Base-by-base conservation (phyloP, 2,113 vertebrate genomes). In the Planiliza haematocheilus region DNA sequence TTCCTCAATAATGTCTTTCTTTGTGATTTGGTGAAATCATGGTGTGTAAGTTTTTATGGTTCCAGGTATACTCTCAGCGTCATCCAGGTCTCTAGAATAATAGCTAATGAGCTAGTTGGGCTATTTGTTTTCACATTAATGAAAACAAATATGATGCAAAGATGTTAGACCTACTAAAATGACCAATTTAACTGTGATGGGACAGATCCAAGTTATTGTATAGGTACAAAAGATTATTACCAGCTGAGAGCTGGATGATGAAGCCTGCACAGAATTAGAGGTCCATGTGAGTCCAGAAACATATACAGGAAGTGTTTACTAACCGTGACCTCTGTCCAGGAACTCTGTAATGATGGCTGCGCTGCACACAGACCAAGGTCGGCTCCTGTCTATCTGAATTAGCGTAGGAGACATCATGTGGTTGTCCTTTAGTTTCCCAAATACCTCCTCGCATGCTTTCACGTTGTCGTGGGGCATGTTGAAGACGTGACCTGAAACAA, bases 381-480 rank as follows among this genome's bases (percentile, higher is more conserved):
- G 95, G 90, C 91, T 92, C 2, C 97, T 95, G 90, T 99, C 95
- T 0, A 99, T 97, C 91, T 98, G 97, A 88, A 98, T 98, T 76
- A 99, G 95, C 0, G 97, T 99, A 5, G 97, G 97, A 21, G 97
- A 99, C 97, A 99, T 99, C 97, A 99, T 99, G 90, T 99, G 97
- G 86, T 99, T 96, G 91, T 97, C 97, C 83, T 92, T 95, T 70
- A 98, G 93, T 77, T 93, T 96, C 34, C 97, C 97, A 1, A 99
- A 99, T 50, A 95, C 95, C 86, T 98, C 96, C 88, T 99, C 97
- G 0, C 97, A 99, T 45, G 95, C 96, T 60, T 97, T 99, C 83
- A 98, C 96, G 0, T 97, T 99, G 93, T 99, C 97, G 0, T 99
- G 97, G 55, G 97, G 97, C 97, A 99, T 99, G 88, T 98, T 99